phyloP scores from a whole-genome alignment of 2,113 vertebrate genomes.

The Marmota monax region DNA sequence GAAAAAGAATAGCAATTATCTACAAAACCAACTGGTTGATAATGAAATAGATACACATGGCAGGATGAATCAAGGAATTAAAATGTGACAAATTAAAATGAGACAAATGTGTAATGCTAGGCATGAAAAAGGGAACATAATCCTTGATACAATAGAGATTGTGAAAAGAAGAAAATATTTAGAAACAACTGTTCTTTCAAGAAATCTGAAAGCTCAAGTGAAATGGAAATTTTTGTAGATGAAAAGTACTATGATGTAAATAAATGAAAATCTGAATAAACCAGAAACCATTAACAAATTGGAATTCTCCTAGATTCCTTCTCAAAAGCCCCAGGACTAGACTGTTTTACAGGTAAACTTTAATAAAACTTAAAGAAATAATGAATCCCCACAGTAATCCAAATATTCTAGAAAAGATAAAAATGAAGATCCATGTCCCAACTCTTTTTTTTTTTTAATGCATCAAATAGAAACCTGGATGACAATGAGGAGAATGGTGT shows the following conservation, averaged over 20 bases:
- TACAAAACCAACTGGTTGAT: neutral
- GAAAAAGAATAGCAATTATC: neutral
- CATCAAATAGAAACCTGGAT: neutral
- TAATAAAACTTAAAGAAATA: neutral
- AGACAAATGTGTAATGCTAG: neutral
- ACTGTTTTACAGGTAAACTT: neutral
- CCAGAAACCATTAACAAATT: neutral
- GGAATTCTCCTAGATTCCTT: neutral
- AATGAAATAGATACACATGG: neutral
- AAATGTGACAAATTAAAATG: neutral
- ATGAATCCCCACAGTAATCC: neutral
- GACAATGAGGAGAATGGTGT: neutral
- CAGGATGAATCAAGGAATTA: neutral
- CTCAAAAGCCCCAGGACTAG: neutral
- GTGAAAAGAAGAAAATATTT: conserved; percentile 12
- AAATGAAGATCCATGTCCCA: neutral
- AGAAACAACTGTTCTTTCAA: neutral
- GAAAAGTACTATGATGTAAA: neutral
- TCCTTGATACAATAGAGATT: neutral
- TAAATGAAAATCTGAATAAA: conserved; percentile 43
- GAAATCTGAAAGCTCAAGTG: conserved; percentile 28
- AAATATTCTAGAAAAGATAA: neutral
- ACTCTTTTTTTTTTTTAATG: neutral
- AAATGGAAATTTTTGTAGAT: neutral
- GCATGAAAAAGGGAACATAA: neutral